Percentiles rank a stretch among this genome's conserved stretches.
phyloP scores from a whole-genome alignment of 2,797 vertebrate species.

The Amphiprion clarkii region DNA sequence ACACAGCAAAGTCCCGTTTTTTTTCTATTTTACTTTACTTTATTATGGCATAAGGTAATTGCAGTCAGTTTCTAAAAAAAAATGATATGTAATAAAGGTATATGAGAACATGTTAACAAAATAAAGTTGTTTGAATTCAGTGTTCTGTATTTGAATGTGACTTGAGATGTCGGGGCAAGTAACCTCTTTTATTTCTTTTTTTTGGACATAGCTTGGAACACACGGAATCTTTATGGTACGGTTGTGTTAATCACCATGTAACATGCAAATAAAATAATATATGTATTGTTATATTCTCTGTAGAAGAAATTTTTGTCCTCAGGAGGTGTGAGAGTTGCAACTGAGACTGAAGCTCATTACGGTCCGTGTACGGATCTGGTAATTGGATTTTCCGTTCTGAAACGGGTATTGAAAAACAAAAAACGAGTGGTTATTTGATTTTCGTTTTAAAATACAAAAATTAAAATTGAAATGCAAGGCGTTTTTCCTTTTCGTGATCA shows the following conservation, averaged over 20 bases:
- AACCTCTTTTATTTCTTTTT: conserved; percentile 55
- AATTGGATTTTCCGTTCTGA: no score
- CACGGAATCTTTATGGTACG: conserved; percentile 67
- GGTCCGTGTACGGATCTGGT: no score
- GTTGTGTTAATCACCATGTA: conserved; percentile 82
- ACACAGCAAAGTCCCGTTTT: conserved; percentile 65
- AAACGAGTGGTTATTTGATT: no score
- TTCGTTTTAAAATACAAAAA: no score
- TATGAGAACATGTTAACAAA: conserved; percentile 82
- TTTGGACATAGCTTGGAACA: conserved; percentile 71
- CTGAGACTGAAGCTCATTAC: not conserved
- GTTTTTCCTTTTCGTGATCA: no score
- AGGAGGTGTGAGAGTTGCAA: conserved; percentile 8
- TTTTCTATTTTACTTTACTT: conserved; percentile 69
- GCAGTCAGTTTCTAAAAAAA: conserved; percentile 79
- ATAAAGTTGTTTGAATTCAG: conserved; percentile 85
- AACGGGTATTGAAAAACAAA: no score
- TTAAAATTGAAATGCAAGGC: no score
- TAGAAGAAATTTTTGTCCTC: conserved; percentile 60
- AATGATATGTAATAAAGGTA: conserved; percentile 75
- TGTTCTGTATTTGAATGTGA: conserved; percentile 84
- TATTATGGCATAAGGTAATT: conserved; percentile 77
- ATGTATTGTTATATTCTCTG: conserved; percentile 75
- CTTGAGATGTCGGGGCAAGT: conserved; percentile 70
- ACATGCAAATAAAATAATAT: conserved; percentile 84